Conservation (phyloP, 2,113 vertebrate genomes). For the Erpornis zantholeuca region DNA sequence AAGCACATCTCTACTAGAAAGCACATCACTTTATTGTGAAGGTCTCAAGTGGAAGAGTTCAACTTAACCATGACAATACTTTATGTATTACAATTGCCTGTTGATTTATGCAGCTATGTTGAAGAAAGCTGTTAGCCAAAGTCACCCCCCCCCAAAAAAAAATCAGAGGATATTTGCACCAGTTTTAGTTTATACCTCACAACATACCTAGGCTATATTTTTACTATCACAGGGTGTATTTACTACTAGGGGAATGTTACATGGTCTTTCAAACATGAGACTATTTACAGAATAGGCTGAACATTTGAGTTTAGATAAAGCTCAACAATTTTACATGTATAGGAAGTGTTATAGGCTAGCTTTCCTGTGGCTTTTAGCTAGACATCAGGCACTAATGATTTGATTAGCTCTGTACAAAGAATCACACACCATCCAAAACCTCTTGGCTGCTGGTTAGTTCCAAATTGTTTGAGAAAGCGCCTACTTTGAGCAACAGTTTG, state of each 20-base stretch:
- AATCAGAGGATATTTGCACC: conserved; percentile 65
- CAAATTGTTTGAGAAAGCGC: neutral
- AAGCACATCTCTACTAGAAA: conserved; percentile 81
- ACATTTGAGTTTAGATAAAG: conserved; percentile 55
- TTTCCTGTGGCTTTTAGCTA: conserved; percentile 68
- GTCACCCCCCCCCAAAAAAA: neutral
- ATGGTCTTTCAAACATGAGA: conserved; percentile 65
- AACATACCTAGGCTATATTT: conserved; percentile 60
- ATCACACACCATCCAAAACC: conserved; percentile 47
- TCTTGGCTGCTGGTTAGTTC: conserved; percentile 56
- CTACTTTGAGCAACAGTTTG: neutral
- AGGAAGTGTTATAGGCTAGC: conserved; percentile 66
- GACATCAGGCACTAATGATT: conserved; percentile 74
- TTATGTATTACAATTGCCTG: conserved; percentile 74
- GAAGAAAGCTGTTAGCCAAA: conserved; percentile 62
- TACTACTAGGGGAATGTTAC: conserved; percentile 62
- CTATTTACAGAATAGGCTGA: conserved; percentile 65
- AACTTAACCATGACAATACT: conserved; percentile 79
- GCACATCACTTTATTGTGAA: conserved; percentile 84
- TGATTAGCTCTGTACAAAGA: conserved; percentile 71
- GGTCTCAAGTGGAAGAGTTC: conserved; percentile 80
- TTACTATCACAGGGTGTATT: conserved; percentile 63
- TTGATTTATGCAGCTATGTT: conserved; percentile 73
- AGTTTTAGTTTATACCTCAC: conserved; percentile 66
- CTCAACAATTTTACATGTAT: conserved; percentile 63